phyloP scores from a whole-genome alignment of 2,888 invertebrate species.

The Cartodere bifasciata region DNA sequence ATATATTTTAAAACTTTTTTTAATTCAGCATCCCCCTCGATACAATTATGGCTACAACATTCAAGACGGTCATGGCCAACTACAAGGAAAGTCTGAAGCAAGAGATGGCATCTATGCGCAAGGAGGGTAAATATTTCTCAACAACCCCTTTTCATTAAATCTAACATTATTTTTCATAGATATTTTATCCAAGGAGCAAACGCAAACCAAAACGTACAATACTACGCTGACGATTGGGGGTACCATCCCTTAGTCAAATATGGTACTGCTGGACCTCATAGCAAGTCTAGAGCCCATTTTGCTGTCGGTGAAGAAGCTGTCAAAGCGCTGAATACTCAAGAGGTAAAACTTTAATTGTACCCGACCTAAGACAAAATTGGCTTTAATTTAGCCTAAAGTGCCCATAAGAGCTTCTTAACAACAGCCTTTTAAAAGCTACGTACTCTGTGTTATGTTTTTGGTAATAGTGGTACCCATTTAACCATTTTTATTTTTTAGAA shows the following conservation, averaged over 20 bases:
- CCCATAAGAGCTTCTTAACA: neutral
- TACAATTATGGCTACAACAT: conserved; percentile 40
- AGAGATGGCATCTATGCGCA: conserved; percentile 35
- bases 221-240: conserved; percentile 49
- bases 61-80: conserved; percentile 30
- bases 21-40: conserved; percentile 37
- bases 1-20: conserved; percentile 7
- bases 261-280: conserved; percentile 38
- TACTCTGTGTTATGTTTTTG: no score
- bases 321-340: conserved; percentile 32
- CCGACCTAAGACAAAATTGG: no score
- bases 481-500: conserved; percentile 2
- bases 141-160: no score
- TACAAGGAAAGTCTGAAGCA: conserved; percentile 36
- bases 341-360: conserved; percentile 17
- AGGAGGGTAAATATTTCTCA: conserved; percentile 30
- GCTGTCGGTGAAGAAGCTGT: conserved; percentile 45
- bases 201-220: conserved; percentile 41
- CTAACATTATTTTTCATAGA: conserved; percentile 19
- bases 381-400: no score
- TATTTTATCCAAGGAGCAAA: conserved; percentile 28
- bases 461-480: no score
- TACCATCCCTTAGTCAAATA: conserved; percentile 50
- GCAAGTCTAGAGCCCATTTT: conserved; percentile 39
- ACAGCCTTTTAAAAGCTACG: no score